Evolutionary conservation across 2,113 vertebrate species (phyloP).

Genomic region (Archocentrus centrarchus): DNA sequence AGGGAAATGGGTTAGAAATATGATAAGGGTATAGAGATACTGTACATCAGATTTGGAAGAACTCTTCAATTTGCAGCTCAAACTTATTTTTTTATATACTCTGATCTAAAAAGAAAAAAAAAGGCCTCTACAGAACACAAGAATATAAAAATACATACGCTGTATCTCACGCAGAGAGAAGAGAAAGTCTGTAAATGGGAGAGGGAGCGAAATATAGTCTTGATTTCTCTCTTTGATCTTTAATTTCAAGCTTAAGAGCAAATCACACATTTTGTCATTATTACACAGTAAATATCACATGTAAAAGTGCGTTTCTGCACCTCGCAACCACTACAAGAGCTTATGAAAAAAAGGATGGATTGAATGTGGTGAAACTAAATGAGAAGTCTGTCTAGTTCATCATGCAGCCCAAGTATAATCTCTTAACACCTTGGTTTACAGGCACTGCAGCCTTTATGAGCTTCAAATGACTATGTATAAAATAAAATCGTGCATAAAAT

Average conservation of each 20-base stretch:
- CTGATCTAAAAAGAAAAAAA: background rate
- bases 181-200: background rate
- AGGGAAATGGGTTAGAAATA: background rate
- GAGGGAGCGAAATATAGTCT: background rate
- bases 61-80: background rate
- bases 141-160: background rate
- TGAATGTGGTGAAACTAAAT: background rate
- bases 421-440: background rate
- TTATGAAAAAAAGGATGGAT: background rate
- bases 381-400: background rate
- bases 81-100: background rate
- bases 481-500: background rate
- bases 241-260: background rate
- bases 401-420: accelerated
- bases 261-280: background rate
- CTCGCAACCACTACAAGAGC: background rate
- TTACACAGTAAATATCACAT: background rate
- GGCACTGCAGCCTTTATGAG: background rate
- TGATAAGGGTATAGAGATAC: background rate
- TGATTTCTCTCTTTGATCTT: background rate
- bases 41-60: background rate
- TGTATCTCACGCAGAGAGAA: background rate
- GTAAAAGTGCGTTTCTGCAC: background rate
- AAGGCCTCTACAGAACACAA: background rate
- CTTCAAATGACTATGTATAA: background rate